Percentiles rank a stretch among this genome's conserved stretches.
Evolutionary conservation across 2,113 vertebrate species (phyloP).

Genomic region (Zeus faber): DNA sequence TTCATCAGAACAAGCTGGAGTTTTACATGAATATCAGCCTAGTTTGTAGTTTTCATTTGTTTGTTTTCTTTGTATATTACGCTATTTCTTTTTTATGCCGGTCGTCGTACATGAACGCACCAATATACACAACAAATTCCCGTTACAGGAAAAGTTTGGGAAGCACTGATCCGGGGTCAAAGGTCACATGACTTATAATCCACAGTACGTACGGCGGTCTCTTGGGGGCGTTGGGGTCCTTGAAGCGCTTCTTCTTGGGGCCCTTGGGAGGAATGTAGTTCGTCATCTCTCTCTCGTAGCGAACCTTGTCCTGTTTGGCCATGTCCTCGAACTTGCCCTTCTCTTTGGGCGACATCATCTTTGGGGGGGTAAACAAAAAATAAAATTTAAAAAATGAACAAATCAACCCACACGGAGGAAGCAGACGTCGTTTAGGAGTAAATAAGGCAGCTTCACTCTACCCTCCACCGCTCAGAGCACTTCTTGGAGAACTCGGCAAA

Average conservation of each 20-base stretch:
- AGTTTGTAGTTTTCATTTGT: no score
- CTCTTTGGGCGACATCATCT: constrained; percentile 95
- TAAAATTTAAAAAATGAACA: background rate
- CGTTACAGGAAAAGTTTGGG: no score
- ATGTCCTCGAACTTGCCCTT: constrained; percentile 96
- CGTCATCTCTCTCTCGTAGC: constrained; percentile 97
- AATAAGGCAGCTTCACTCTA: constrained; percentile 43
- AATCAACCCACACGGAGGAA: background rate
- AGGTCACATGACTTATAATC: no score
- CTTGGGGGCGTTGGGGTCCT: constrained; percentile 97
- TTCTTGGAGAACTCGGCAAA: constrained; percentile 97
- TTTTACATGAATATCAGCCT: no score
- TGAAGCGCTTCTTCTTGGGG: constrained; percentile 90
- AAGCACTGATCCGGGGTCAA: no score
- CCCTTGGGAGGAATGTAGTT: constrained; percentile 91
- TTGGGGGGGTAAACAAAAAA: constrained; percentile 35
- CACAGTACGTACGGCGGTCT: constrained; percentile 89
- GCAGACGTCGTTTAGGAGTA: background rate
- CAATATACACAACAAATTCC: no score
- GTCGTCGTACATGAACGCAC: no score
- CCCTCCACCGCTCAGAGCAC: constrained; percentile 95
- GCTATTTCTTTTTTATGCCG: no score
- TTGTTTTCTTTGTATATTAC: no score
- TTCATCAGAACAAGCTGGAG: no score
- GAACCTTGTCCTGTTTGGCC: constrained; percentile 93